Evolutionary conservation across 2,888 invertebrate species (phyloP).

Genomic region (Diachrysia chrysitis): DNA sequence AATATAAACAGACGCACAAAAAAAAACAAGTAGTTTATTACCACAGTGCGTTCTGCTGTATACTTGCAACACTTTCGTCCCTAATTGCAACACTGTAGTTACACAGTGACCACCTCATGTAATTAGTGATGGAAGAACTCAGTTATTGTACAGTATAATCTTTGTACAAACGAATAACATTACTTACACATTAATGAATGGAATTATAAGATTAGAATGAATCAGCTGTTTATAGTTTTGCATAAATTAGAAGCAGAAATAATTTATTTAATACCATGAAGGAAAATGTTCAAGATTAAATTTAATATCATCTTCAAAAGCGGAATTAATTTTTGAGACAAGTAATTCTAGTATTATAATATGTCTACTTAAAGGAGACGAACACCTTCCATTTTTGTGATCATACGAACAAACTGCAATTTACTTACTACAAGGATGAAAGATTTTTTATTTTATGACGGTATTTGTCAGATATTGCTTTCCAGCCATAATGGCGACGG

Average conservation of each 20-base stretch:
- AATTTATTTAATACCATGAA: conserved; percentile 11
- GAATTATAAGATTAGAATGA: conserved; percentile 23
- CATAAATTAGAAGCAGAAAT: conserved; percentile 14
- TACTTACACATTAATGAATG: conserved; percentile 23
- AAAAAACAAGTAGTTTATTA: conserved; percentile 44
- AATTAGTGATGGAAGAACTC: conserved; percentile 40
- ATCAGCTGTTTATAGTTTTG: conserved; percentile 18
- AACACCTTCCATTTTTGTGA: too few species aligned
- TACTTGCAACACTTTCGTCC: conserved; percentile 56
- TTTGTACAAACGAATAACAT: neutral
- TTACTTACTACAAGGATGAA: neutral
- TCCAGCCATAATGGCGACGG: neutral
- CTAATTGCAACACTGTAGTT: conserved; percentile 58
- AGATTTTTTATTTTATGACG: neutral
- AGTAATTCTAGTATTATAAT: neutral
- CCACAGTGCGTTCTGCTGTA: conserved; percentile 35
- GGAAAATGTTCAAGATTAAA: conserved; percentile 5
- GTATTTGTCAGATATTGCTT: neutral
- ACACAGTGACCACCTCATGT: conserved; percentile 44
- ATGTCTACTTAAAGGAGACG: neutral
- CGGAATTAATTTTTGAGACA: neutral
- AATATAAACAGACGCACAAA: conserved; percentile 26
- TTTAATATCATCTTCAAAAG: neutral
- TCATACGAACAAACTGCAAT: too few species aligned
- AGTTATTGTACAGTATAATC: neutral